phyloP scores from a whole-genome alignment of 1,140 invertebrate species.

The Musca vetustissima region DNA sequence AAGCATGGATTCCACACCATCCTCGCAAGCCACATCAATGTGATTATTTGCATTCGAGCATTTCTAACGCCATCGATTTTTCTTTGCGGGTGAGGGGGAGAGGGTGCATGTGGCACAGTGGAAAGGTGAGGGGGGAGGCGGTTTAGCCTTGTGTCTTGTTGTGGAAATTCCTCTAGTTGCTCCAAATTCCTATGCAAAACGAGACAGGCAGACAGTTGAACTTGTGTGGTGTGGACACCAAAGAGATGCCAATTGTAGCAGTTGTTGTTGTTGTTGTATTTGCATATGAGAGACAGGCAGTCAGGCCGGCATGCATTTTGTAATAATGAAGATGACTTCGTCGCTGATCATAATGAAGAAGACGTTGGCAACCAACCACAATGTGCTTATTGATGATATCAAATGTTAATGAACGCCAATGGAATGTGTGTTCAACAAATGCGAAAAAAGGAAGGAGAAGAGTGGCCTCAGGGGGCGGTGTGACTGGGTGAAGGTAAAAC shows the following conservation, averaged over 20 bases:
- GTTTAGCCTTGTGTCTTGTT: no score
- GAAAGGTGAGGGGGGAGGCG: no score
- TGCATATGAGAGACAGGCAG: no score
- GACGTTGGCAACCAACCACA: background rate
- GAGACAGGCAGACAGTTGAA: no score
- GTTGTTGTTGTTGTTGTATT: no score
- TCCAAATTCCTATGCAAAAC: background rate
- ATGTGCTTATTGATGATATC: slow-evolving; percentile 9
- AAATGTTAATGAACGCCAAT: slow-evolving; percentile 19
- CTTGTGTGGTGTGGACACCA: background rate
- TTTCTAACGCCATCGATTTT: background rate
- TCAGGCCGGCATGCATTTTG: no score
- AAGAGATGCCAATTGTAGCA: background rate
- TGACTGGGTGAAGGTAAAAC: no score
- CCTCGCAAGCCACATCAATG: slow-evolving; percentile 6
- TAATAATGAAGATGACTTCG: background rate
- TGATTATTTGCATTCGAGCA: slow-evolving; percentile 24
- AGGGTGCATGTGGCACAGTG: no score
- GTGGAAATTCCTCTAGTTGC: slow-evolving; percentile 4
- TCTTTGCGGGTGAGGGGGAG: no score
- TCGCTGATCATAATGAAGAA: background rate
- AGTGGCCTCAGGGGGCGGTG: no score
- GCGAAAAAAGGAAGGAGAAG: no score
- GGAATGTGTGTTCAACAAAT: slow-evolving; percentile 7
- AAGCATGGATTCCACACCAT: no score